Conservation (phyloP, 1,140 invertebrate species). For the Papilio xuthus region DNA sequence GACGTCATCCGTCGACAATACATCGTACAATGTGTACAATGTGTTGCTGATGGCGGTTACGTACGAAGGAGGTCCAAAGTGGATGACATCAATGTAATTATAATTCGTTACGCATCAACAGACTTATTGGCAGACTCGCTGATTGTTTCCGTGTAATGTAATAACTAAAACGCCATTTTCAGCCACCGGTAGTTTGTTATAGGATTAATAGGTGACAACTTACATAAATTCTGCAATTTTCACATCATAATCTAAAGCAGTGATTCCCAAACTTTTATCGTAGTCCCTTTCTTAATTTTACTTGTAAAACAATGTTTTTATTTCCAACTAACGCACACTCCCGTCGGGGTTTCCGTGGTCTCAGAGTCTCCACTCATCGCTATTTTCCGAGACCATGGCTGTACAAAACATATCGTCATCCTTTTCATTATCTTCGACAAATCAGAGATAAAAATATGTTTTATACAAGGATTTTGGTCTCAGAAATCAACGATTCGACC, state of each 20-base stretch:
- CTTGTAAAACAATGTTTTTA: neutral
- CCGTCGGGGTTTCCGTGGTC: too few relatives aligned
- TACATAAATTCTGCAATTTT: neutral
- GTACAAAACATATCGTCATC: too few relatives aligned
- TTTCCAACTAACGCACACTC: too few relatives aligned
- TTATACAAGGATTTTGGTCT: too few relatives aligned
- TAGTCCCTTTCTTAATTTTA: neutral
- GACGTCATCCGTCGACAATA: conserved; percentile 32
- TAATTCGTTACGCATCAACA: conserved; percentile 16
- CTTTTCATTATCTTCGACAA: too few relatives aligned
- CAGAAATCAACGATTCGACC: neutral
- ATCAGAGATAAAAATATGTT: too few relatives aligned
- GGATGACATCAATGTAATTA: conserved; percentile 29
- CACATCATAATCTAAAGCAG: neutral
- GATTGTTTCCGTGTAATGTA: conserved; percentile 11
- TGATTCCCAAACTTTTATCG: neutral
- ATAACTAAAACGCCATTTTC: neutral
- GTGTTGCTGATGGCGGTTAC: conserved; percentile 28
- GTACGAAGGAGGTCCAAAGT: conserved; percentile 1
- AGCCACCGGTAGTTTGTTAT: neutral
- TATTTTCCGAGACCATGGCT: too few relatives aligned
- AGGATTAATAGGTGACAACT: neutral
- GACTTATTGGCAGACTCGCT: conserved; percentile 13
- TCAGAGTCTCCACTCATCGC: neutral
- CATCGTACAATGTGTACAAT: conserved; percentile 30